Percentiles rank a stretch among this genome's conserved stretches.
phyloP scores from a whole-genome alignment of 2,797 vertebrate genomes.

The Gastrophryne carolinensis region DNA sequence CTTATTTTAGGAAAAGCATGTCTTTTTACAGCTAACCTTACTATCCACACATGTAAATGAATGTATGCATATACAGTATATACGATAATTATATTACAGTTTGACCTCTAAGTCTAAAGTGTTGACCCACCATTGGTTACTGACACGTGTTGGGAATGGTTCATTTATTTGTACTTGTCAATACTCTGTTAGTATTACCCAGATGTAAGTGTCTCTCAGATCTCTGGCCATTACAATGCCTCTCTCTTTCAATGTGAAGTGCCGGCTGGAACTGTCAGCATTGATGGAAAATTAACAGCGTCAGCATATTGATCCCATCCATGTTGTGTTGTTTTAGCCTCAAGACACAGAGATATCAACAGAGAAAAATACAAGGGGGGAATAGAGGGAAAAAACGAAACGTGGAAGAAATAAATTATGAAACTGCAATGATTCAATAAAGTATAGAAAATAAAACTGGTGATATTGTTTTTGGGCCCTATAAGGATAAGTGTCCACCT shows the following conservation, averaged over 20 bases:
- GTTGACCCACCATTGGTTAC: constrained; percentile 12
- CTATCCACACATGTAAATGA: not conserved
- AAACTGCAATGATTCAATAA: not conserved
- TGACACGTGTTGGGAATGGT: constrained; percentile 18
- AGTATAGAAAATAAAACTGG: too few species aligned
- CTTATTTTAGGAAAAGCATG: too few species aligned
- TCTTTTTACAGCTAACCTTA: too few species aligned
- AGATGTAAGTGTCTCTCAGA: constrained; percentile 35
- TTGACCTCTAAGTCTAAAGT: constrained; percentile 24
- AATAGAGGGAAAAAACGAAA: not conserved
- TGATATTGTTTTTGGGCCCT: too few species aligned
- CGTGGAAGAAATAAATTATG: not conserved
- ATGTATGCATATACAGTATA: not conserved
- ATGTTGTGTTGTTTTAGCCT: constrained; percentile 44
- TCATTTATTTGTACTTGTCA: constrained; percentile 30
- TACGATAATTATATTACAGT: too few species aligned
- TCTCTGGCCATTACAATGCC: constrained; percentile 25
- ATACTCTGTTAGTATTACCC: constrained; percentile 36
- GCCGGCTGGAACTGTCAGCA: constrained; percentile 23
- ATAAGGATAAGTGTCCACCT: too few species aligned
- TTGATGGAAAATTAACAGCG: constrained; percentile 51
- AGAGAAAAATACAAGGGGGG: constrained; percentile 14
- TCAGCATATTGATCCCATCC: constrained; percentile 40
- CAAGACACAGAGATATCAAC: constrained; percentile 33
- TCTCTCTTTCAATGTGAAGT: constrained; percentile 23